Base-by-base conservation (phyloP, 2,888 invertebrate genomes). In the Lasioglossum leucozonium region DNA sequence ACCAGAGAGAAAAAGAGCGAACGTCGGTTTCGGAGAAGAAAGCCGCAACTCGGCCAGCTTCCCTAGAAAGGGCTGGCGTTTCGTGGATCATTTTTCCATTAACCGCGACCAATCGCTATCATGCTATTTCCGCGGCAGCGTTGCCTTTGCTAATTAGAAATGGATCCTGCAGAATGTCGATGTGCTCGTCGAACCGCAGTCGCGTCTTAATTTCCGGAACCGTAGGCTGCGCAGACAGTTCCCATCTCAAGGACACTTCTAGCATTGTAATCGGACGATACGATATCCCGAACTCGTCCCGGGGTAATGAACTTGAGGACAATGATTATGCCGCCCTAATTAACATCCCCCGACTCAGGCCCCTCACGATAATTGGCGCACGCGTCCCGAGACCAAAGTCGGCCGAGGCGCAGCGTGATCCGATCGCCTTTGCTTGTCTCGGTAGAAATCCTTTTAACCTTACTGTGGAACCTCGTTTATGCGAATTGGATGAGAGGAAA, bases 281-380 rank as follows among this genome's bases (percentile, higher is more conserved):
- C 65, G 65, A n/a, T 51, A 34, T 16, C 18, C 65, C 65, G 65
- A 34, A 65, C 65, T 34, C 34, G 65, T 30, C 18, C 34, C 16
- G 65, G 65, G 65, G 65, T 65, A 65, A 34, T 65, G 84, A 84
- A 84, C 77, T 84, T 65, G 77, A 65, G 74, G 34, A 74, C 73
- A 71, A 77, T 71, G 69, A 82, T 82, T 82, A 76, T 74, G 30
- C 69, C 77, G 73, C 26, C 42, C 84, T 74, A 82, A 82, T 84
- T 84, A 84, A 84, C 82, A 34, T 34, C 22, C 42, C 47, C 37
- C 71, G 34, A 22, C 2, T 18, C 34, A 3, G 65, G 34, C 10
- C 22, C 18, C 34, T 34, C 44, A 2, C 82, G 75, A 80, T 82
- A 79, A 82, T 82, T 75, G 80, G 26, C 22, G 44, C 75, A 26